phyloP scores from a whole-genome alignment of 2,888 invertebrate species.

The Sycophila texana region DNA sequence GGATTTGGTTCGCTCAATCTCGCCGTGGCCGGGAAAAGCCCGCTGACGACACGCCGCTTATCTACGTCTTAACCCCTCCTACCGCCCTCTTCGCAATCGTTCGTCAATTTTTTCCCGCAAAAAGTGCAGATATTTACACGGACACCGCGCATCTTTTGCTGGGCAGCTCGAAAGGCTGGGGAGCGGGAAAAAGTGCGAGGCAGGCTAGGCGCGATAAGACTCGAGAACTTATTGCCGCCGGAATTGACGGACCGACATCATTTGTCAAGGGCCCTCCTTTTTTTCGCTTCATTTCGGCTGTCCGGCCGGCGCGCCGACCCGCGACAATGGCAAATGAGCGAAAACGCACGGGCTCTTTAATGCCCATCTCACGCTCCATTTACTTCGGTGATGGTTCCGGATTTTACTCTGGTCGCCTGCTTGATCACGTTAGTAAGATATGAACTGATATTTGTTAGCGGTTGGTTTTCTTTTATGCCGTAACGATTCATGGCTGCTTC shows the following conservation, averaged over 20 bases:
- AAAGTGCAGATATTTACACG: neutral
- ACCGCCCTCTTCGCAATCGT: too few species aligned
- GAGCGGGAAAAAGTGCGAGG: neutral
- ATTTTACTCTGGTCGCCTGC: neutral
- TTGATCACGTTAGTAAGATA: conserved; percentile 21
- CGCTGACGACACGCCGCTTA: neutral
- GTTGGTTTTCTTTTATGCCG: neutral
- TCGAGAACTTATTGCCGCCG: conserved; percentile 64
- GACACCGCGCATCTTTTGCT: neutral
- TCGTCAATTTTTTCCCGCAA: neutral
- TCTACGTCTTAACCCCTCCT: neutral
- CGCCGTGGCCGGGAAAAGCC: conserved; percentile 22
- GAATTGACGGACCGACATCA: conserved; percentile 67
- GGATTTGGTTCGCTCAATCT: conserved; percentile 16
- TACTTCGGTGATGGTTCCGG: conserved; percentile 17
- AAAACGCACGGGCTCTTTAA: conserved; percentile 24
- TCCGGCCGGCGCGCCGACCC: neutral
- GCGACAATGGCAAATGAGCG: conserved; percentile 30
- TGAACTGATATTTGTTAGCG: neutral
- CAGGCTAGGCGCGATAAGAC: conserved; percentile 26
- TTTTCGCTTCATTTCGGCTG: conserved; percentile 21
- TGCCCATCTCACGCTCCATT: conserved; percentile 40
- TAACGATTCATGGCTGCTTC: too few species aligned
- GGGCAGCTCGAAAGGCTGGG: neutral
- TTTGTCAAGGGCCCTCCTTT: conserved; percentile 62